Conservation (phyloP, 2,797 vertebrate species). For the Lindbergichthys nudifrons region DNA sequence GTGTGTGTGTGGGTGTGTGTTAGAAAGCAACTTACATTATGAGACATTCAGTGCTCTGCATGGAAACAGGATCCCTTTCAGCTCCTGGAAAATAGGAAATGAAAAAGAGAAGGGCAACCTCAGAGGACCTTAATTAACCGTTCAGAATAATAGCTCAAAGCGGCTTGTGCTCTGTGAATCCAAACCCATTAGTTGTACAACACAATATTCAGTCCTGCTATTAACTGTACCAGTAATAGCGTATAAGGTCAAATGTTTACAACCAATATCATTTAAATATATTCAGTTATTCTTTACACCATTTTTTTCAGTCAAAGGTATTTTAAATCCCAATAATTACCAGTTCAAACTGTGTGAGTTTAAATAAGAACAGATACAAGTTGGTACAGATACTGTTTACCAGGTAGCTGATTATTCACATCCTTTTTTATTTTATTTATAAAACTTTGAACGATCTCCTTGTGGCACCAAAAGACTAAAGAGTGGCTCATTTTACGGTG, state of each 20-base stretch:
- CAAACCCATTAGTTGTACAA: background rate
- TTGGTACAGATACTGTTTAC: background rate
- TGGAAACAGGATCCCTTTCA: slow-evolving; percentile 22
- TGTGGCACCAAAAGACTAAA: no score
- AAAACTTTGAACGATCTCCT: no score
- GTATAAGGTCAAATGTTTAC: slow-evolving; percentile 39
- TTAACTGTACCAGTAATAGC: background rate
- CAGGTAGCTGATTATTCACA: slow-evolving; percentile 9
- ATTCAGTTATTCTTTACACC: background rate
- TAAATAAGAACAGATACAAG: no score
- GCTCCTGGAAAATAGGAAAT: slow-evolving; percentile 30
- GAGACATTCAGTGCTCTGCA: slow-evolving; percentile 19
- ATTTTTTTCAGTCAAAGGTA: background rate
- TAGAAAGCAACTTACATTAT: slow-evolving; percentile 19
- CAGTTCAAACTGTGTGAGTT: background rate
- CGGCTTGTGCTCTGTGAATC: slow-evolving; percentile 2
- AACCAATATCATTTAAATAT: background rate
- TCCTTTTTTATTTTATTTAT: background rate
- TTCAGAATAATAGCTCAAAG: background rate
- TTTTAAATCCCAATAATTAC: background rate
- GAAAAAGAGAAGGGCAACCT: slow-evolving; percentile 5
- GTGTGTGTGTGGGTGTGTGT: background rate
- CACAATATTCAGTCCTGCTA: background rate
- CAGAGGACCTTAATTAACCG: background rate
- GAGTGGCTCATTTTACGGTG: no score